Evolutionary conservation across 2,888 invertebrate genomes (phyloP), one percentile per base, ranked within the genome.

Genomic region (Cataglyphis albicans): DNA sequence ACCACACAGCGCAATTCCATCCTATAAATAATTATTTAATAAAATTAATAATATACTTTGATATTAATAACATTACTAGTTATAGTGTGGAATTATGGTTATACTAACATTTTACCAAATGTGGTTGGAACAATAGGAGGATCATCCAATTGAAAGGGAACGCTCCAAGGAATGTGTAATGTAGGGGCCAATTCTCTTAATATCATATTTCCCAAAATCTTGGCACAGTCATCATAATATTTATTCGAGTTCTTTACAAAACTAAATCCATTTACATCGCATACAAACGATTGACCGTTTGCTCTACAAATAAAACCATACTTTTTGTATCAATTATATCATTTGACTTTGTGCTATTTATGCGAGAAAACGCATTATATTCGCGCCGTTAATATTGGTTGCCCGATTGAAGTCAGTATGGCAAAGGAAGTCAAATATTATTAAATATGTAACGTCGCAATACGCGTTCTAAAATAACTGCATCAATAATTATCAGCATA

Each of bases 201-300:
- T 85, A 99, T 99, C 98, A 99, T 99, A 94, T 99, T 99, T 21
- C 99, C 99, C 89, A 99, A 95, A 85, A 99, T 99, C 95, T 99
- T 99, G 32, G 99, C 99, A 95, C 99, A 99, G 93, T 99, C 99
- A 95, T 99, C 99, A 94, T 99, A 99, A 95, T 99, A 99, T 94
- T 99, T 99, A 95, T 98, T 98, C 0, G 99, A 99, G 94, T 99
- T 99, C 95, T 99, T 99, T 38, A 99, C 99, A 95, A 99, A 99
- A 93, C 99, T 99, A 95, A 99, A 99, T 0, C 99, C 99, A 95
- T 99, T 99, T 3, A 99, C 99, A 95, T 99, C 99, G 95, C 99
- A 99, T 0, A 99, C 99, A 95, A 98, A 99, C 0, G 99, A 99
- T 95, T 99, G 98, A 70, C 99, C 99, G 95, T 98, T 99, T 29